phyloP scores from a whole-genome alignment of 2,113 vertebrate species.

The Hydropotes inermis region DNA sequence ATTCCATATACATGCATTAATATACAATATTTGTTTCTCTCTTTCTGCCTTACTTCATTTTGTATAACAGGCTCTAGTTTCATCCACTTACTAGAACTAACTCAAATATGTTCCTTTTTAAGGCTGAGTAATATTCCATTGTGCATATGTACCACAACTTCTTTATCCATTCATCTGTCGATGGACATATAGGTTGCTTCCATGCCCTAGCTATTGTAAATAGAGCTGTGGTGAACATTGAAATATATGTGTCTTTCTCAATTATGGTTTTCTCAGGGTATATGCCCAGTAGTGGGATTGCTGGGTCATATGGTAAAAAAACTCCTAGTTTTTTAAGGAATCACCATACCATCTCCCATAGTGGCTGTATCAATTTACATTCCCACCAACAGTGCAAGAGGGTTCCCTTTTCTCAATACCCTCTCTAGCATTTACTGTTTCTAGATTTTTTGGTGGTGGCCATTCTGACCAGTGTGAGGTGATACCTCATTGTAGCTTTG shows the following conservation, averaged over 20 bases:
- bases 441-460: neutral
- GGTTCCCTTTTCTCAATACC: neutral
- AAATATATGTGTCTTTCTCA: neutral
- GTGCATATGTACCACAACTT: neutral
- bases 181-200: neutral
- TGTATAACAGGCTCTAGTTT: neutral
- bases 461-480: neutral
- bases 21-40: neutral
- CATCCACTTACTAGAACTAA: neutral
- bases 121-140: neutral
- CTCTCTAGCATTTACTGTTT: neutral
- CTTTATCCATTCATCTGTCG: neutral
- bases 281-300: neutral
- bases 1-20: neutral
- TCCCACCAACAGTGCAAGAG: neutral
- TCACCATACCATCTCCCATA: neutral
- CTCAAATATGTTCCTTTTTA: neutral
- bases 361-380: neutral
- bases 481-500: neutral
- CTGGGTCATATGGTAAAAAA: neutral
- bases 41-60: neutral
- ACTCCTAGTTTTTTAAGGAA: neutral
- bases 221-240: neutral
- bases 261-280: neutral
- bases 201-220: neutral